Evolutionary conservation across 2,888 invertebrate species (phyloP).

Genomic region (Hedya salicella): DNA sequence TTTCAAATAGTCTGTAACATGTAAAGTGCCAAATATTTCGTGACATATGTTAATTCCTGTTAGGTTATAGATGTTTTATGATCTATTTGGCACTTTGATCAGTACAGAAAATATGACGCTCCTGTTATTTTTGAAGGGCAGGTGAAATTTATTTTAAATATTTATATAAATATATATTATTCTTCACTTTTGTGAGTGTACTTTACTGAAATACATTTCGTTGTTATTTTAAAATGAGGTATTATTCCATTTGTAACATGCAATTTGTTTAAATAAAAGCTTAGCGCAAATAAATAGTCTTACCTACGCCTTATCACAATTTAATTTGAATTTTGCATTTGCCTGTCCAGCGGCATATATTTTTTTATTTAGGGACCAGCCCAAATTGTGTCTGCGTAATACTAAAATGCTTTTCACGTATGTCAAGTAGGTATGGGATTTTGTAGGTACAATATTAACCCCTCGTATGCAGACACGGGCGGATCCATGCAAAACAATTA

Average conservation of each 20-base stretch:
- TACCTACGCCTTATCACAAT: constrained; percentile 6
- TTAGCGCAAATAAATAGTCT: neutral
- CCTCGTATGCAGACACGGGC: too few species aligned
- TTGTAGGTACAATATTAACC: too few species aligned
- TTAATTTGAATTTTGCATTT: constrained; percentile 20
- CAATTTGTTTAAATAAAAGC: neutral
- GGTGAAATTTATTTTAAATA: too few species aligned
- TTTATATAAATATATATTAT: neutral
- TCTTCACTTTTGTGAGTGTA: neutral
- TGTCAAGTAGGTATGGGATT: too few species aligned
- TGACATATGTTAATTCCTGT: too few species aligned
- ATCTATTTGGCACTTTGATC: too few species aligned
- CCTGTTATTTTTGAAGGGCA: too few species aligned
- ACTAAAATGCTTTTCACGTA: neutral
- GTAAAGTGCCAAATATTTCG: too few species aligned
- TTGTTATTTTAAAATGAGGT: constrained; percentile 5
- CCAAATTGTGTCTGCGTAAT: constrained; percentile 37
- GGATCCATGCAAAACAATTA: too few species aligned
- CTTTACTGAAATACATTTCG: neutral
- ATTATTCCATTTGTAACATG: neutral
- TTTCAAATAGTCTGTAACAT: too few species aligned
- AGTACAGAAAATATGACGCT: too few species aligned
- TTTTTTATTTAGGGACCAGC: constrained; percentile 50
- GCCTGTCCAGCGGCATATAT: constrained; percentile 45
- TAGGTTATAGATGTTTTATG: too few species aligned